phyloP scores from a whole-genome alignment of 2,113 vertebrate species.

The Marcusenius ussheri region DNA sequence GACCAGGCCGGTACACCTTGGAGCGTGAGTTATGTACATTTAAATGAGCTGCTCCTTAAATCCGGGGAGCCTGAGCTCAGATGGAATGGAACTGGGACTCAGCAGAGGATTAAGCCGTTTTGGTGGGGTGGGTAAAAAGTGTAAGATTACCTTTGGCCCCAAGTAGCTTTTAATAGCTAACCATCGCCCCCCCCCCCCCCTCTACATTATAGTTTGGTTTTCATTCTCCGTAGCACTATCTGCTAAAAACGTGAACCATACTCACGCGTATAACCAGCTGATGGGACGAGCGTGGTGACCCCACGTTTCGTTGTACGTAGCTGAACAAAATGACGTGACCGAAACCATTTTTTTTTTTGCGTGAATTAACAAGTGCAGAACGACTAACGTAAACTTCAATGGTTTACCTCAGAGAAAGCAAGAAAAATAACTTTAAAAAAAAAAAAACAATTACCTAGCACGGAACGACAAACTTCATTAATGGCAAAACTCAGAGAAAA shows the following conservation, averaged over 20 bases:
- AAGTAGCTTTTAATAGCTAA: neutral
- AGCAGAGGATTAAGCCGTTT: neutral
- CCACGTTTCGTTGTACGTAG: neutral
- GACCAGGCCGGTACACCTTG: neutral
- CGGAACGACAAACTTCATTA: neutral
- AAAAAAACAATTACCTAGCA: neutral
- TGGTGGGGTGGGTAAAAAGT: neutral
- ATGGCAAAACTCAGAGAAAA: neutral
- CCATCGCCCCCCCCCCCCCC: neutral
- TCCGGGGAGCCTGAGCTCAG: neutral
- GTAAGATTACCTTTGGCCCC: slow-evolving; percentile 1
- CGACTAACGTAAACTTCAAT: neutral
- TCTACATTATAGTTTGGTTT: neutral
- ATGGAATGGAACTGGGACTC: neutral
- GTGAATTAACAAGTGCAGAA: neutral
- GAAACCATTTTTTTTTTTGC: neutral
- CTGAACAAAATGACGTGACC: neutral
- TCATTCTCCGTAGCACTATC: neutral
- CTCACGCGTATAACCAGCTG: neutral
- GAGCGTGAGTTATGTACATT: slow-evolving; percentile 3
- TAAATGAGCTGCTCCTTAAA: neutral
- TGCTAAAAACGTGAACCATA: neutral
- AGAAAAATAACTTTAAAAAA: neutral
- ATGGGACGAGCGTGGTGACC: neutral
- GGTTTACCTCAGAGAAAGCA: neutral